Percentiles rank a stretch among this genome's conserved stretches.
Conservation (phyloP, 1,140 invertebrate genomes). For the Helicoverpa zea region DNA sequence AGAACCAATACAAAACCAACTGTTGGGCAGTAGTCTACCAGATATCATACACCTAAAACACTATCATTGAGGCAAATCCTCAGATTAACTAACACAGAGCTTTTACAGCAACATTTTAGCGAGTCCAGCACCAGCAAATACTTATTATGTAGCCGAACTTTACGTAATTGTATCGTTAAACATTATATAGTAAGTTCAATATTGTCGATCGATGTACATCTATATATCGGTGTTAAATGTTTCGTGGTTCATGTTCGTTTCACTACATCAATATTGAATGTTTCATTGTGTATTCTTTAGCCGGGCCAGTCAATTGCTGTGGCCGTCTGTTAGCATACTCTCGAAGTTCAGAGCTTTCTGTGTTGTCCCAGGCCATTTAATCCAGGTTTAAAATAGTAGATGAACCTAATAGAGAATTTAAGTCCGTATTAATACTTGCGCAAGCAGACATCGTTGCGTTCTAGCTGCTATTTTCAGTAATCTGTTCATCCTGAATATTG, state of each 20-base stretch:
- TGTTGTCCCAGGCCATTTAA: conserved; percentile 24
- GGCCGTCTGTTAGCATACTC: conserved; percentile 5
- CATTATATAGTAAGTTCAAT: conserved; percentile 28
- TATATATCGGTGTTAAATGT: conserved; percentile 41
- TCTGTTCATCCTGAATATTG: background rate
- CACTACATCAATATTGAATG: conserved; percentile 3
- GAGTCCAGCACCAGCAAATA: background rate
- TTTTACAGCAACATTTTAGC: background rate
- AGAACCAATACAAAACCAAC: too few relatives aligned
- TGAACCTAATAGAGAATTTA: conserved; percentile 9
- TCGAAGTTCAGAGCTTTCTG: conserved; percentile 10
- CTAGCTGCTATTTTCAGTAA: too few relatives aligned
- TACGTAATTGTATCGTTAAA: conserved; percentile 33
- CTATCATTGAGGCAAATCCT: too few relatives aligned
- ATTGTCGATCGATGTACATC: conserved; percentile 44
- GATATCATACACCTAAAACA: too few relatives aligned
- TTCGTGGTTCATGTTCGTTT: conserved; percentile 12
- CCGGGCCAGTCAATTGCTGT: conserved; percentile 32
- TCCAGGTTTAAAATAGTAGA: background rate
- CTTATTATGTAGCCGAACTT: conserved; percentile 4
- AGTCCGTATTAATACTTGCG: background rate
- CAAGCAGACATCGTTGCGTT: background rate
- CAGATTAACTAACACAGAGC: too few relatives aligned
- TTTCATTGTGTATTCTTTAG: conserved; percentile 1
- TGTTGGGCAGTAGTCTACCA: too few relatives aligned